Evolutionary conservation across 2,797 vertebrate species (phyloP).

Genomic region (Nyctalus aviator): DNA sequence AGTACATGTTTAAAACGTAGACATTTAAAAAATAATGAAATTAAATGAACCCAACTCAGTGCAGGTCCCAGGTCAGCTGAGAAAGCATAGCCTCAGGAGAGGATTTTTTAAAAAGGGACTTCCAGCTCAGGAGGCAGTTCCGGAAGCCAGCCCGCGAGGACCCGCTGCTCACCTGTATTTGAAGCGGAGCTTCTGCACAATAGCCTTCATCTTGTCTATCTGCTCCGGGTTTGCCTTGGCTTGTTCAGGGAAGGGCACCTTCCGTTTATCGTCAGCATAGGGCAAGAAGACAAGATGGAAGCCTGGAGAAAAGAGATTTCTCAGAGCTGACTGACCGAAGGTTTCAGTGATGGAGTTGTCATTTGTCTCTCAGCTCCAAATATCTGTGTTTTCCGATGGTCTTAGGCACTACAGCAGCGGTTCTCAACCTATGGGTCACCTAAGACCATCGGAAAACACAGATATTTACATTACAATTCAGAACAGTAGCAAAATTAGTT

Average conservation of each 20-base stretch:
- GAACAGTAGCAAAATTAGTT: no score
- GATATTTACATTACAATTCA: no score
- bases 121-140: neutral
- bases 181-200: constrained; percentile 95
- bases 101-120: neutral
- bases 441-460: no score
- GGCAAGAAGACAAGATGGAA: constrained; percentile 95
- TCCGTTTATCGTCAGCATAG: constrained; percentile 94
- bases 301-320: constrained; percentile 86
- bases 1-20: neutral
- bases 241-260: constrained; percentile 89
- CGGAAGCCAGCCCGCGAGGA: neutral
- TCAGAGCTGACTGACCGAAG: neutral
- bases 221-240: constrained; percentile 91
- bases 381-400: no score
- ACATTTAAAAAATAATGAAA: constrained; percentile 31
- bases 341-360: neutral
- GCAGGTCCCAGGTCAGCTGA: neutral
- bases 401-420: no score
- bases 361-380: neutral
- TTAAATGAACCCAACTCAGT: neutral
- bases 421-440: no score
- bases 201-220: constrained; percentile 96
- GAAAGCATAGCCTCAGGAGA: neutral
- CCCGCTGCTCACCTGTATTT: constrained; percentile 91